Conservation (phyloP, 1,140 invertebrate species). For the Bombus turneri region DNA sequence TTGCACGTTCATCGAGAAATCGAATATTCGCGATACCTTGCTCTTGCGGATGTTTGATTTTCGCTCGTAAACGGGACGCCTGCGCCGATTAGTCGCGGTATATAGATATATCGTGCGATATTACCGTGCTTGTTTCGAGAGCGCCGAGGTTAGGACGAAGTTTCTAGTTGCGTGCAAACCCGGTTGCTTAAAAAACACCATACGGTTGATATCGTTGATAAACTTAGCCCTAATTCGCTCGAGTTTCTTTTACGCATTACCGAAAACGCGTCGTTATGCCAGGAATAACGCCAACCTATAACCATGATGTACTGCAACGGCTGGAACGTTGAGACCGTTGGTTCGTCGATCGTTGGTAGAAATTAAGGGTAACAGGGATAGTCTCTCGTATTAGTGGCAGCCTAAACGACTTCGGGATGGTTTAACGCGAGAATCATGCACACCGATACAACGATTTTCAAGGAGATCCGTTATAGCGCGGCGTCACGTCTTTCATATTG, state of each 20-base stretch:
- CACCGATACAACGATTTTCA: slow-evolving; percentile 42
- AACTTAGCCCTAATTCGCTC: too few relatives aligned
- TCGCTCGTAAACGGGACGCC: slow-evolving; percentile 16
- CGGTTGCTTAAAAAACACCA: too few relatives aligned
- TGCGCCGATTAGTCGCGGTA: slow-evolving; percentile 13
- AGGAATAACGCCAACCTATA: neutral
- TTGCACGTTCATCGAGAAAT: neutral
- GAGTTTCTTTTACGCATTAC: neutral
- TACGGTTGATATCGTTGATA: neutral
- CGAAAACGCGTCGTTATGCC: neutral
- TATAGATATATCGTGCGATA: too few relatives aligned
- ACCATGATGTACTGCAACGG: neutral
- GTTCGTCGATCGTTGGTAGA: neutral
- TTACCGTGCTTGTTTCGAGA: neutral
- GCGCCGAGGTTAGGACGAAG: neutral
- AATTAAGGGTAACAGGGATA: neutral
- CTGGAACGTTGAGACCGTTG: neutral
- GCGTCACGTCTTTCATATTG: slow-evolving; percentile 50
- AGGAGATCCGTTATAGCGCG: slow-evolving; percentile 24
- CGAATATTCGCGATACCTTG: neutral
- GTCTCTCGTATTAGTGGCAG: neutral
- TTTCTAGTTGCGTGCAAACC: neutral
- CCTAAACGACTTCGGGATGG: slow-evolving; percentile 34
- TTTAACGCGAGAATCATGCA: slow-evolving; percentile 42
- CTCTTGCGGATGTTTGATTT: slow-evolving; percentile 11